Evolutionary conservation across 2,113 vertebrate species (phyloP).

Genomic region (Gambusia holbrooki): DNA sequence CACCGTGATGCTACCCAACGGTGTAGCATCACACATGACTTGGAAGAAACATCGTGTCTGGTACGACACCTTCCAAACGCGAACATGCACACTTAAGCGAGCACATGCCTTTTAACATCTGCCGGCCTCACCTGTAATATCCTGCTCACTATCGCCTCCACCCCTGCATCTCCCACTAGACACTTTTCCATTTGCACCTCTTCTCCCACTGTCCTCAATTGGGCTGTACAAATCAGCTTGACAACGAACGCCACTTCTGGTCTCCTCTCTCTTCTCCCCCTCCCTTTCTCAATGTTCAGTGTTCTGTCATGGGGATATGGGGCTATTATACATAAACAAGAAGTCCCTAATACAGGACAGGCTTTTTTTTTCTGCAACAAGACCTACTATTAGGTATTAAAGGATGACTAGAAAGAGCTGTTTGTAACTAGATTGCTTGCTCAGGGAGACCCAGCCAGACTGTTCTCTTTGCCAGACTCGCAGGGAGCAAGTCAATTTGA

Average conservation of each 20-base stretch:
- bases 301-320: slow-evolving; percentile 44
- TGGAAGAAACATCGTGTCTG: slow-evolving; percentile 25
- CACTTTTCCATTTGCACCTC: slow-evolving; percentile 86
- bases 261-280: slow-evolving; percentile 33
- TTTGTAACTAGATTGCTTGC: slow-evolving; percentile 43
- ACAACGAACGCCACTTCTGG: slow-evolving; percentile 75
- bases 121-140: slow-evolving; percentile 45
- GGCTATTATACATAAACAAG: slow-evolving; percentile 69
- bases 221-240: slow-evolving; percentile 69
- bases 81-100: slow-evolving; percentile 31
- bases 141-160: slow-evolving; percentile 66
- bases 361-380: slow-evolving; percentile 11
- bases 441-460: slow-evolving; percentile 16
- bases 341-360: slow-evolving; percentile 41
- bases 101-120: slow-evolving; percentile 51
- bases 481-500: slow-evolving; percentile 55
- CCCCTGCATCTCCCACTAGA: slow-evolving; percentile 66
- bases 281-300: slow-evolving; percentile 26
- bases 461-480: slow-evolving; percentile 45
- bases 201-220: slow-evolving; percentile 70
- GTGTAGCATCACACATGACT: slow-evolving; percentile 31
- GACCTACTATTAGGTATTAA: slow-evolving; percentile 29
- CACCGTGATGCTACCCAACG: neutral
- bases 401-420: slow-evolving; percentile 20
- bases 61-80: slow-evolving; percentile 13